Evolutionary conservation across 1,140 invertebrate genomes (phyloP), one percentile per base, ranked within the genome.

Genomic region (Drosophila punjabiensis): DNA sequence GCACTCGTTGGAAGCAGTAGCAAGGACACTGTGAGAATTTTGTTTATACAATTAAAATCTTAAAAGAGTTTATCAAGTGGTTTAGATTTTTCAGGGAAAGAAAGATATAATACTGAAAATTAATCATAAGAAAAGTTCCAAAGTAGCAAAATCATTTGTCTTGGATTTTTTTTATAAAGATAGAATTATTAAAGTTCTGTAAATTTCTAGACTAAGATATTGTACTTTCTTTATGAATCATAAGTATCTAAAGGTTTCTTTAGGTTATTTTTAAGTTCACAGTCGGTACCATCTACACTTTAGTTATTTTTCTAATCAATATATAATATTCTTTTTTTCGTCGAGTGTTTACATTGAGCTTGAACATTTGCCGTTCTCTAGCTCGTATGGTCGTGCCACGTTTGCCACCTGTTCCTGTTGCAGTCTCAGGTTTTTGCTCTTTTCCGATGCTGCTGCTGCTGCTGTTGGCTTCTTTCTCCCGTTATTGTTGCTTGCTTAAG

Each of bases 401-500:
- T 85, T 88, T 90, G 84, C 84, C 84, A 88, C 84, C 85, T 90
- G 85, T 88, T 85, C 67, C 82, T 81, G 82, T 70, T 61, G 55
- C 67, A 68, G 76, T 68, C 66, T 56, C 65, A 62, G 41, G 18
- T 71, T 64, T 50, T 65, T 61, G 33, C 28, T 32, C 56, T 60
- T 66, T 45, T 32, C 64, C 43, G n/a, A n/a, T n/a, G 64, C 64
- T 43, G 59, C 63, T 41, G 63, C 58, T 20, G 61, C 61, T 33
- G 47, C 47, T 79, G 81, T 81, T 85, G 80, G 78, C 80, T 85
- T 88, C 71, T 43, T 75, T 74, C 69, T 74, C 81, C 84, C 84
- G 84, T 88, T 88, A 88, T 88, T 88, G 84, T 90, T 90, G 86
- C 84, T 62, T 48, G 84, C 76, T 76, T 77, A 79, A 82, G 62